Evolutionary conservation across 2,888 invertebrate species (phyloP).

Genomic region (Nomada flava): DNA sequence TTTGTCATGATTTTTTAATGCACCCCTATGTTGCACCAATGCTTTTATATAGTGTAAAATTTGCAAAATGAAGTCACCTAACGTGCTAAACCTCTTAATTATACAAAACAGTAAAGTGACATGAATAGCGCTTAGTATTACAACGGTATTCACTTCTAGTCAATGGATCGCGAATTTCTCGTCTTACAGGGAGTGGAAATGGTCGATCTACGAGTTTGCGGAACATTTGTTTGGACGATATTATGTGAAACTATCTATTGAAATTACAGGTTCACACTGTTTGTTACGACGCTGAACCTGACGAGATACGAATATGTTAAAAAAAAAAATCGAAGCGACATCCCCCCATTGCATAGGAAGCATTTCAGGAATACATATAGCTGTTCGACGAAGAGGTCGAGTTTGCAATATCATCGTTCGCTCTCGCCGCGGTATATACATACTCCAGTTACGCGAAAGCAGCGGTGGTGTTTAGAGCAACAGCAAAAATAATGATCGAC

Average conservation of each 20-base stretch:
- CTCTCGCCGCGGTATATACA: not conserved
- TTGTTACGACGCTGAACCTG: not conserved
- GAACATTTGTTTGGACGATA: too few species aligned
- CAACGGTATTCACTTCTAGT: too few species aligned
- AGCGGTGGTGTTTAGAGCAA: constrained; percentile 18
- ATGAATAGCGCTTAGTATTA: too few species aligned
- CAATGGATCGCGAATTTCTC: too few species aligned
- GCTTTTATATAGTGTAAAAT: too few species aligned
- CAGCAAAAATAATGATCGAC: constrained; percentile 69
- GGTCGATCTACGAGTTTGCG: too few species aligned
- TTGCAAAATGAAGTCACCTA: too few species aligned
- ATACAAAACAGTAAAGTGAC: too few species aligned
- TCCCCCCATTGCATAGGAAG: not conserved
- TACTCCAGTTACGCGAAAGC: constrained; percentile 31
- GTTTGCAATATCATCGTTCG: constrained; percentile 5
- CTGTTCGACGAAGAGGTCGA: not conserved
- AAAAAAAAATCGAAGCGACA: not conserved
- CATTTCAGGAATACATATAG: not conserved
- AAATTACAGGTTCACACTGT: not conserved
- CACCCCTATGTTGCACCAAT: too few species aligned
- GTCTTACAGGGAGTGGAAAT: too few species aligned
- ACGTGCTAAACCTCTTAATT: too few species aligned
- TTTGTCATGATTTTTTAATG: not conserved
- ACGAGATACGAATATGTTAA: not conserved
- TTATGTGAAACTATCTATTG: too few species aligned